Percentiles rank a stretch among this genome's conserved stretches.
Evolutionary conservation across 92 coral and sea anemone species (phyloP).

Genomic region (Palythoa grandiflora): DNA sequence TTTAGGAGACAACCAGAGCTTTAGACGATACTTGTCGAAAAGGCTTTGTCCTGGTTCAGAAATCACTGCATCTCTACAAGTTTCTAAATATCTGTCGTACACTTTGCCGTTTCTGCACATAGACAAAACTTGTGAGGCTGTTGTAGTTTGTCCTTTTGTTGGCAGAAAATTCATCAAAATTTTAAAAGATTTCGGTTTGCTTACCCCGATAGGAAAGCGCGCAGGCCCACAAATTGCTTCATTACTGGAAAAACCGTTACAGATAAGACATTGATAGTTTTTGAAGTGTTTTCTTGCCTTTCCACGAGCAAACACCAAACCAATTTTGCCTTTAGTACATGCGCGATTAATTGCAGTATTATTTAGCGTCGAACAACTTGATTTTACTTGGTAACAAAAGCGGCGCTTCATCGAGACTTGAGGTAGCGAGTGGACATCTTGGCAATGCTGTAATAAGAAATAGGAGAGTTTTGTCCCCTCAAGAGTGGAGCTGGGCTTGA

Average conservation of each 20-base stretch:
- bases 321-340: background rate
- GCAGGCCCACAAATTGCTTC: constrained; percentile 5
- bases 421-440: background rate
- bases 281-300: background rate
- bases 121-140: background rate
- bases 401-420: background rate
- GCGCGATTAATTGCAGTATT: background rate
- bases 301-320: constrained; percentile 23
- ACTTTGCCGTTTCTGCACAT: constrained; percentile 30
- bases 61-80: constrained; percentile 51
- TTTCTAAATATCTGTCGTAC: constrained; percentile 74
- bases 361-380: background rate
- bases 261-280: constrained; percentile 1
- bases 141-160: background rate
- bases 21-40: constrained; percentile 72
- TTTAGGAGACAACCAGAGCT: constrained; percentile 66
- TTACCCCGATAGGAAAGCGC: background rate
- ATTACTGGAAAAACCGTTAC: background rate
- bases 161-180: constrained; percentile 30
- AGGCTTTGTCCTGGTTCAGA: constrained; percentile 55
- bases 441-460: background rate
- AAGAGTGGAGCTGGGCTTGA: background rate
- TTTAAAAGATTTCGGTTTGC: constrained; percentile 22
- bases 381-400: background rate
- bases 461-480: background rate